Evolutionary conservation across 2,888 invertebrate genomes (phyloP).

Genomic region (Cremastinae sp.): DNA sequence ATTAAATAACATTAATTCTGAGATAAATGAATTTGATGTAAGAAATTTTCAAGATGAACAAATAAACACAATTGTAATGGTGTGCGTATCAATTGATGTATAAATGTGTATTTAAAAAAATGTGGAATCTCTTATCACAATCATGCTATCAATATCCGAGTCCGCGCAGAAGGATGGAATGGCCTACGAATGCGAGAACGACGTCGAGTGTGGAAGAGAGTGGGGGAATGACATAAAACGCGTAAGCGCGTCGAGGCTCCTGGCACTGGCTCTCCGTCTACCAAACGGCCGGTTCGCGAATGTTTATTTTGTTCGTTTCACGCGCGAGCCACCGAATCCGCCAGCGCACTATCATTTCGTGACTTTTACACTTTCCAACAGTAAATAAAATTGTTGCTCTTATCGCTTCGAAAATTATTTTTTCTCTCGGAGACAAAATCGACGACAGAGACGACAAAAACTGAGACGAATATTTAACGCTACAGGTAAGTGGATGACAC

Average conservation of each 20-base stretch:
- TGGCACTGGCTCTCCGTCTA: conserved; percentile 68
- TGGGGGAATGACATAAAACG: conserved; percentile 68
- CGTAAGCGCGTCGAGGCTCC: conserved; percentile 58
- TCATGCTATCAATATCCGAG: conserved; percentile 41
- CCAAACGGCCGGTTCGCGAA: conserved; percentile 57
- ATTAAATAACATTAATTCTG: no score
- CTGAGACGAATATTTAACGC: no score
- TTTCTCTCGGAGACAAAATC: no score
- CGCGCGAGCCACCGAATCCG: no score
- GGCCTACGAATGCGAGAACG: conserved; percentile 42
- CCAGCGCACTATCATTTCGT: conserved; percentile 8
- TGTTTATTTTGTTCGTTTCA: conserved; percentile 4
- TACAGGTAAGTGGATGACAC: no score
- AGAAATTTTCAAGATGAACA: neutral
- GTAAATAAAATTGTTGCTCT: conserved; percentile 6
- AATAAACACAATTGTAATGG: neutral
- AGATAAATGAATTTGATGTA: neutral
- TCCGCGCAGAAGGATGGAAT: conserved; percentile 53
- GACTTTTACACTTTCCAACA: conserved; percentile 18
- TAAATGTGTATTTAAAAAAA: neutral
- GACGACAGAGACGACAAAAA: no score
- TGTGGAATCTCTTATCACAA: conserved; percentile 49
- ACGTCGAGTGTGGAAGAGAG: conserved; percentile 49
- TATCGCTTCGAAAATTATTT: conserved; percentile 20
- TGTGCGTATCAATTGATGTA: conserved; percentile 7